Percentiles rank a stretch among this genome's conserved stretches.
These are phyloP conservation scores for Hesperia comma DNA, from an alignment of 2,888 invertebrate species.

Conservation along the genomic window DNA sequence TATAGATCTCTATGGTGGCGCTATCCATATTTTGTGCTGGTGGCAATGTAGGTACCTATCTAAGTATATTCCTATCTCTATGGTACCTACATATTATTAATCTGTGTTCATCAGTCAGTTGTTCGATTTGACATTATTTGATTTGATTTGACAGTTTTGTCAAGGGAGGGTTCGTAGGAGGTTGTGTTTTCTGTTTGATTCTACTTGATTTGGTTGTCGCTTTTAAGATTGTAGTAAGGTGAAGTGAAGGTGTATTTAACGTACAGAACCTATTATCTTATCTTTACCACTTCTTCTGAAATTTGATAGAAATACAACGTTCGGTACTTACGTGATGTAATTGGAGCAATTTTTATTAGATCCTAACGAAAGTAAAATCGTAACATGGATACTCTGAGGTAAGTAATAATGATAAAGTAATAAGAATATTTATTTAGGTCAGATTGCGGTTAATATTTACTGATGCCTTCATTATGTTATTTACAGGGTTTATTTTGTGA, in stretches of 20 bases:
- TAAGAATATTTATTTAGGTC: not conserved
- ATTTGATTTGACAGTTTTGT: not conserved
- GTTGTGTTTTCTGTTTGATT: not conserved
- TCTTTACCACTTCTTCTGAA: slow-evolving; percentile 15
- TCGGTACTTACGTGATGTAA: slow-evolving; percentile 6
- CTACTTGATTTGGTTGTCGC: not conserved
- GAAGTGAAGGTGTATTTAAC: slow-evolving; percentile 20
- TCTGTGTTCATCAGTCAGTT: too few species aligned
- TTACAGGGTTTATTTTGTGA: slow-evolving; percentile 90
- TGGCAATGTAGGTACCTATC: too few species aligned
- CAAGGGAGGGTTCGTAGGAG: not conserved
- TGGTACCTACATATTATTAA: too few species aligned
- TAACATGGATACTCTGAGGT: slow-evolving; percentile 47
- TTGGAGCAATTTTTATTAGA: slow-evolving; percentile 8
- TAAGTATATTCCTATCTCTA: too few species aligned
- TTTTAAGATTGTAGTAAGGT: slow-evolving; percentile 1
- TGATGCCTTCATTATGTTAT: slow-evolving; percentile 23
- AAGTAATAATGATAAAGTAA: slow-evolving; percentile 32
- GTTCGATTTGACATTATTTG: too few species aligned
- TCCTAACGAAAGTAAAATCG: slow-evolving; percentile 8
- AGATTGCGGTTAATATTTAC: not conserved
- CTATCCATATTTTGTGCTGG: too few species aligned
- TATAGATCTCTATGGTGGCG: too few species aligned
- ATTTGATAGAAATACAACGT: slow-evolving; percentile 1
- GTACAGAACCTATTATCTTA: slow-evolving; percentile 28